Percentiles rank a stretch among this genome's conserved stretches.
Conservation (phyloP, 2,797 vertebrate species). For the Arrhamphus sclerolepis region DNA sequence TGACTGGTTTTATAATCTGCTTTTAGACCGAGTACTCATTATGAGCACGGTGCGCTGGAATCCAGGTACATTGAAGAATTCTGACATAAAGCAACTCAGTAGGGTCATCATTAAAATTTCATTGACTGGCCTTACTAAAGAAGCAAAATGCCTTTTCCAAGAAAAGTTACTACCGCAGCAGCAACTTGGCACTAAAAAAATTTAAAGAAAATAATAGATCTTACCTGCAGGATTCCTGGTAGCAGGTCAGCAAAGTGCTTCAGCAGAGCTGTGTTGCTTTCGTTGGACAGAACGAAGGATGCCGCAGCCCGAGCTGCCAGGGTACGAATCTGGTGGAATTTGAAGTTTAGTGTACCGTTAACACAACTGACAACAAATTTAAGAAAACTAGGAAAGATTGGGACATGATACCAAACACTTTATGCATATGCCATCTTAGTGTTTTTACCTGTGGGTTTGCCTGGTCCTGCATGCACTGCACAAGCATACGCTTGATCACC, state of each 20-base stretch:
- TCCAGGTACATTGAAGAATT: too few relatives aligned
- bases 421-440: not conserved
- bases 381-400: too few relatives aligned
- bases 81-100: too few relatives aligned
- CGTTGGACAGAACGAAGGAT: conserved; percentile 95
- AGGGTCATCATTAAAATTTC: too few relatives aligned
- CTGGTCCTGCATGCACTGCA: conserved; percentile 98
- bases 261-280: conserved; percentile 90
- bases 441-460: conserved; percentile 88
- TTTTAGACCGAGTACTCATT: too few relatives aligned
- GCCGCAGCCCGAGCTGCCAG: conserved; percentile 92
- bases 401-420: too few relatives aligned
- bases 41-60: too few relatives aligned
- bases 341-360: not conserved
- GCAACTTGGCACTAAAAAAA: not conserved
- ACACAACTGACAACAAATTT: not conserved
- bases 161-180: not conserved
- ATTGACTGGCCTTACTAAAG: too few relatives aligned
- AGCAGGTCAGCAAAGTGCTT: conserved; percentile 97
- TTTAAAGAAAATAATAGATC: not conserved
- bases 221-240: conserved; percentile 94
- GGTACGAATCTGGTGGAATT: conserved; percentile 85
- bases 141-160: too few relatives aligned
- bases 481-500: conserved; percentile 98
- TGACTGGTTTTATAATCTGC: too few relatives aligned